These are phyloP conservation scores for Sesia bembeciformis DNA, from an alignment of 2,888 invertebrate genomes.

Conservation along the genomic window DNA sequence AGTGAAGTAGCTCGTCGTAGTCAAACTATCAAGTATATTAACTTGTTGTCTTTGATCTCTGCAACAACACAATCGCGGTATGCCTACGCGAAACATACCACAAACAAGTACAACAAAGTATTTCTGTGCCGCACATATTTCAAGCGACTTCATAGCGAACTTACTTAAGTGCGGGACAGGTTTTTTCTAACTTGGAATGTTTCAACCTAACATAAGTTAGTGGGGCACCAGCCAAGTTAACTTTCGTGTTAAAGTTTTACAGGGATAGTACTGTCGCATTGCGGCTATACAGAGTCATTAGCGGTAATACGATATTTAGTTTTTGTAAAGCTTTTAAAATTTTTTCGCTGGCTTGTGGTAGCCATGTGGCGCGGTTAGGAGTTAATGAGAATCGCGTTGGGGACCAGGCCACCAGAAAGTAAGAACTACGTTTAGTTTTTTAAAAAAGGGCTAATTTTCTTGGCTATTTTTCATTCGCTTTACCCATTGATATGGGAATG, in stretches of 20 bases:
- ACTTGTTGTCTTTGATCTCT: too few species aligned
- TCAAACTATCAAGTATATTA: too few species aligned
- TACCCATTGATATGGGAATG: too few species aligned
- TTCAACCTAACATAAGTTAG: background rate
- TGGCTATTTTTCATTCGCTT: too few species aligned
- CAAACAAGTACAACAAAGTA: too few species aligned
- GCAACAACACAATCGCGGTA: too few species aligned
- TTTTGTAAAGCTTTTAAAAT: background rate
- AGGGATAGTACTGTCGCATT: constrained; percentile 21
- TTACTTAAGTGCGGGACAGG: background rate
- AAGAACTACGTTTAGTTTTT: background rate
- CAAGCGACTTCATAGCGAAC: background rate
- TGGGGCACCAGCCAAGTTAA: constrained; percentile 2
- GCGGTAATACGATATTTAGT: background rate
- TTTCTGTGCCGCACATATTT: too few species aligned
- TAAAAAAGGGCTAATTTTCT: background rate
- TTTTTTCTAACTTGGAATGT: constrained; percentile 2
- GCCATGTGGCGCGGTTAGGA: background rate
- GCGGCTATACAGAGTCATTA: constrained; percentile 19
- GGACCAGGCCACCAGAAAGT: background rate
- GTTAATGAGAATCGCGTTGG: background rate
- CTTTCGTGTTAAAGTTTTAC: constrained; percentile 9
- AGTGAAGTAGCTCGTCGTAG: too few species aligned
- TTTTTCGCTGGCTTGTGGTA: background rate
- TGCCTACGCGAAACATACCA: too few species aligned